Evolutionary conservation across 2,113 vertebrate genomes (phyloP).

Genomic region (Barbus barbus): DNA sequence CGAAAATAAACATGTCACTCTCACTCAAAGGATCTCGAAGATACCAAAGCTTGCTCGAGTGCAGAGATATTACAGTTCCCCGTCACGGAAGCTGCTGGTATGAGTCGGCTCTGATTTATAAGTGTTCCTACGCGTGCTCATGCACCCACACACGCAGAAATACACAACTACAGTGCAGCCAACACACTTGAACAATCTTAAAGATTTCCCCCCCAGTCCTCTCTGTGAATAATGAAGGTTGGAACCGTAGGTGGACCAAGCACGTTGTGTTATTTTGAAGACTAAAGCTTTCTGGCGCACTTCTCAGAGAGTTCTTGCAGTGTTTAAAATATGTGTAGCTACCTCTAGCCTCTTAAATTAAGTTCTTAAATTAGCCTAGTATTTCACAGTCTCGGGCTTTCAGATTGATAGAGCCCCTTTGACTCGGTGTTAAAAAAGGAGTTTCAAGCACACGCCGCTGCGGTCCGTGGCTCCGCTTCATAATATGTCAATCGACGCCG

Average conservation of each 20-base stretch:
- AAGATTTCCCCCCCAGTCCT: too few relatives aligned
- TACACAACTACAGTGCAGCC: conserved; percentile 30
- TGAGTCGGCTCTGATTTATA: conserved; percentile 50
- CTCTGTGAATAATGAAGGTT: conserved; percentile 32
- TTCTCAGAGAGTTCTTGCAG: background rate
- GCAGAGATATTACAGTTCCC: conserved; percentile 32
- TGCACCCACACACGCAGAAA: conserved; percentile 28
- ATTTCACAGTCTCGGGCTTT: conserved; percentile 11
- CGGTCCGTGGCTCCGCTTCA: conserved; percentile 15
- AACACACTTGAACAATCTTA: conserved; percentile 25
- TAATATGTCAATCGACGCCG: conserved; percentile 48
- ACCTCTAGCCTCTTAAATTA: conserved; percentile 37
- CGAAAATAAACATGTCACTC: conserved; percentile 51
- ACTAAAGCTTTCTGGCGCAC: background rate
- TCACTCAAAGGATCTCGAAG: conserved; percentile 32
- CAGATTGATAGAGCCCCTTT: conserved; percentile 36
- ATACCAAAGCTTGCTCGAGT: conserved; percentile 3
- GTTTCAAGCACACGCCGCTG: conserved; percentile 44
- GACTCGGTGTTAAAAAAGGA: conserved; percentile 34
- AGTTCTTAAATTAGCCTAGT: conserved; percentile 45
- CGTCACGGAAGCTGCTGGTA: conserved; percentile 37
- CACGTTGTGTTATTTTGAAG: conserved; percentile 31
- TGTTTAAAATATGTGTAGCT: background rate
- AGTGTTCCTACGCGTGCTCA: conserved; percentile 51
- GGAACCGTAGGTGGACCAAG: conserved; percentile 46